phyloP scores from a whole-genome alignment of 2,797 vertebrate species.

The Coracias cyanogaster region DNA sequence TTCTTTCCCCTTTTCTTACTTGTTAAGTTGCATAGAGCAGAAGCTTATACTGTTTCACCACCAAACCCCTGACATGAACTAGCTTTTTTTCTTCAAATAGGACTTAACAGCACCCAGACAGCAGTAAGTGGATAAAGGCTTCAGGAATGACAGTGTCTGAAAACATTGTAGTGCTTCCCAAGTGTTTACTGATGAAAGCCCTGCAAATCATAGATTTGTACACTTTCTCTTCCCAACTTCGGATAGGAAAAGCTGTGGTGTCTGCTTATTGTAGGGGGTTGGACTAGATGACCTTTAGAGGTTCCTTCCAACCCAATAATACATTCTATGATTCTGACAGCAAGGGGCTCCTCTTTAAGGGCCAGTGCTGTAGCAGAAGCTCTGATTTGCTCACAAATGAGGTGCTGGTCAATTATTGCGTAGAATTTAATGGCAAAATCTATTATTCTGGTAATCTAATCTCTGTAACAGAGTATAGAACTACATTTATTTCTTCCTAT shows the following conservation, averaged over 20 bases:
- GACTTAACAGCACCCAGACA: background rate
- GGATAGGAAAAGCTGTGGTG: background rate
- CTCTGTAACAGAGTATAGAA: background rate
- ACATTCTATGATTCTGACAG: background rate
- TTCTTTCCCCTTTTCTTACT: background rate
- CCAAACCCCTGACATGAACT: background rate
- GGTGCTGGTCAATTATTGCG: background rate
- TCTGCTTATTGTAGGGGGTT: too few relatives aligned
- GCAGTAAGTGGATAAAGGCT: background rate
- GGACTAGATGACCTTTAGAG: too few relatives aligned
- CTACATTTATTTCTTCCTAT: background rate
- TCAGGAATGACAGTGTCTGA: background rate
- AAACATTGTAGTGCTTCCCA: background rate
- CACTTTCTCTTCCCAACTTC: background rate
- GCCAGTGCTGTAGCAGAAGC: background rate
- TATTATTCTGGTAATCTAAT: background rate
- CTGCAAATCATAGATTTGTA: background rate
- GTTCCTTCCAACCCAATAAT: too few relatives aligned
- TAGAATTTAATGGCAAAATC: background rate
- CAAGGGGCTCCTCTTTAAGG: background rate
- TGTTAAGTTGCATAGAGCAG: background rate
- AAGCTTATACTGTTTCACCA: background rate
- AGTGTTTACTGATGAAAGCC: background rate
- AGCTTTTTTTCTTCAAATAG: background rate
- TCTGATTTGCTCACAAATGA: background rate